Evolutionary conservation across 2,888 invertebrate species (phyloP), one percentile per base, ranked within the genome.

Genomic region (Toxonevra muliebris): DNA sequence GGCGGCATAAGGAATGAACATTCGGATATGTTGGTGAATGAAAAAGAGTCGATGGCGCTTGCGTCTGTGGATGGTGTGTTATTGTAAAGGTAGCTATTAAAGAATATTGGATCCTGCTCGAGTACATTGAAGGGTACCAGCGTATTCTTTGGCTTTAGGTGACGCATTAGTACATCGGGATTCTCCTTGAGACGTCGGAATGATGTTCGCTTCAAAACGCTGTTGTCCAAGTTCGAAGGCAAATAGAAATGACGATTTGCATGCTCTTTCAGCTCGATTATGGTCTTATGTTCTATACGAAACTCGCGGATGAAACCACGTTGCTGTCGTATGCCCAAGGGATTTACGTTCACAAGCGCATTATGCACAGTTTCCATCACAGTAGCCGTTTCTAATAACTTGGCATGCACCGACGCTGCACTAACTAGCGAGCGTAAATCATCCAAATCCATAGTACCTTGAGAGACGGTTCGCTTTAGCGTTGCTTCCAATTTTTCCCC

Each of bases 31-130:
- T 30, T 30, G 8, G 19, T 20, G 19, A 15, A 15, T n/a, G 50
- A 12, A 12, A 1, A 11, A 8, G 42, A n/a, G 9, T 65, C 65
- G 5, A 52, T 52, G 7, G 50, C 13, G 19, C 17, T 9, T 4
- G 52, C 10, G 0, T 30, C 61, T 8, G 57, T 42, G 1, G 48
- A n/a, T 1, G 1, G 8, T 11, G 52, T 62, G 42, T 72, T 73
- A 7, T 67, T 72, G 1, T 62, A 45, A 0, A 76, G 59, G 15
- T 82, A 69, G 60, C 77, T 76, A 20, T 83, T 78, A 20, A 84
- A 78, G 67, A 84, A 83, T 62, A 81, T 71, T 1, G 78, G 74
- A 66, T 83, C 81, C 66, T 82, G 83, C n/a, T 83, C 84, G 8
- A 84, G 73, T 3, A 81, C 59, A 69, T 81, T 84, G 55, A 80